Evolutionary conservation across 2,888 invertebrate species (phyloP).

Genomic region (Cantharis nigra): DNA sequence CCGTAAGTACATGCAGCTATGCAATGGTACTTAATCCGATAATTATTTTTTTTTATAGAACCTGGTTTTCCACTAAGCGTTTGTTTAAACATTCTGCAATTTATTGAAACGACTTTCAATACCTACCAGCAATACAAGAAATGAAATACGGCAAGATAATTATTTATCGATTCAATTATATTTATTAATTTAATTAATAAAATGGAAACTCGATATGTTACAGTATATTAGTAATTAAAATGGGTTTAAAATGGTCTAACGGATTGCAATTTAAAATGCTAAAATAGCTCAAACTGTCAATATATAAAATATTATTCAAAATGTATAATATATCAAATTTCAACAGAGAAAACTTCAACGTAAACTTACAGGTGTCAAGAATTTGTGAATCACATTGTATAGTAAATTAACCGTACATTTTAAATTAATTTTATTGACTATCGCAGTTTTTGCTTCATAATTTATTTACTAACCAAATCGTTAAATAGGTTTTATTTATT

Average conservation of each 20-base stretch:
- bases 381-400: background rate
- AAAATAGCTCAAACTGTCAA: background rate
- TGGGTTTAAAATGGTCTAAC: background rate
- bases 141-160: background rate
- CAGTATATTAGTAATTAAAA: background rate
- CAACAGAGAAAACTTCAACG: background rate
- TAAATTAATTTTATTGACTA: background rate
- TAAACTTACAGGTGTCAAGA: background rate
- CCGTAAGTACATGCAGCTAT: constrained; percentile 20
- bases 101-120: background rate
- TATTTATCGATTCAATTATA: background rate
- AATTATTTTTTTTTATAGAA: constrained; percentile 3
- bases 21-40: constrained; percentile 6
- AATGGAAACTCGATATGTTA: background rate
- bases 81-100: background rate
- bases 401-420: background rate
- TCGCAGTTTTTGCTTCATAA: background rate
- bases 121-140: background rate
- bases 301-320: background rate
- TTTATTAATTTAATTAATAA: background rate
- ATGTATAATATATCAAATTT: background rate
- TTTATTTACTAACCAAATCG: background rate
- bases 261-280: background rate
- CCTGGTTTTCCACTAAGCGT: background rate
- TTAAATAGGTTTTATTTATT: background rate